Conservation (phyloP, 2,113 vertebrate species). For the Tauraco erythrolophus region DNA sequence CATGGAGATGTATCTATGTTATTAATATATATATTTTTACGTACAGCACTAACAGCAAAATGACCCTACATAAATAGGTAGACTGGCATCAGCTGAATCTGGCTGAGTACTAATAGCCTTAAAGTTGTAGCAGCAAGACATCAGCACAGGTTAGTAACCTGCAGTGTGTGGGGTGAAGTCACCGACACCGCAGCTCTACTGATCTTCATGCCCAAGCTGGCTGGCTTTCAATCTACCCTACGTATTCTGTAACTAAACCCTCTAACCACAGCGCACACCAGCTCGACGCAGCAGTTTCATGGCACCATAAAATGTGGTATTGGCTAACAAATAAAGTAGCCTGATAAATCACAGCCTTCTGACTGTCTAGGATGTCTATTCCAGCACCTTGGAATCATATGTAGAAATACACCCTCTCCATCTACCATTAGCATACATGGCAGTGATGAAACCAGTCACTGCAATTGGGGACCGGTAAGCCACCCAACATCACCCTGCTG, state of each 20-base stretch:
- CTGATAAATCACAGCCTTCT: background rate
- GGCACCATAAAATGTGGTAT: background rate
- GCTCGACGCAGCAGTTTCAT: background rate
- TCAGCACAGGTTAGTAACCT: background rate
- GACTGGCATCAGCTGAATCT: background rate
- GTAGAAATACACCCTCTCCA: background rate
- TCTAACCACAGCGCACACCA: background rate
- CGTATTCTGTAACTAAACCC: background rate
- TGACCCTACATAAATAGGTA: background rate
- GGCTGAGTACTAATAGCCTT: background rate
- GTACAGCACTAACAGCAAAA: background rate
- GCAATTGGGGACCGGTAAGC: background rate
- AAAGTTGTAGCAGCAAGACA: background rate
- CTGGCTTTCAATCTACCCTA: background rate
- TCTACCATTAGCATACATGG: background rate
- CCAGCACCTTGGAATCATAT: background rate
- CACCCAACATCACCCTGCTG: background rate
- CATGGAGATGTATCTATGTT: background rate
- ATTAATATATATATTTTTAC: background rate
- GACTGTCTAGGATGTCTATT: background rate
- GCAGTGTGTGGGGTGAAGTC: background rate
- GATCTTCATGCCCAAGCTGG: background rate
- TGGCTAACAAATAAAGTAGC: background rate
- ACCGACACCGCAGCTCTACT: background rate
- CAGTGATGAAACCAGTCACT: background rate